A percentile compares a stretch with the other conserved stretches of the same genome.
Evolutionary conservation across 2,113 vertebrate genomes (phyloP).

Genomic region (Nycticorax nycticorax): DNA sequence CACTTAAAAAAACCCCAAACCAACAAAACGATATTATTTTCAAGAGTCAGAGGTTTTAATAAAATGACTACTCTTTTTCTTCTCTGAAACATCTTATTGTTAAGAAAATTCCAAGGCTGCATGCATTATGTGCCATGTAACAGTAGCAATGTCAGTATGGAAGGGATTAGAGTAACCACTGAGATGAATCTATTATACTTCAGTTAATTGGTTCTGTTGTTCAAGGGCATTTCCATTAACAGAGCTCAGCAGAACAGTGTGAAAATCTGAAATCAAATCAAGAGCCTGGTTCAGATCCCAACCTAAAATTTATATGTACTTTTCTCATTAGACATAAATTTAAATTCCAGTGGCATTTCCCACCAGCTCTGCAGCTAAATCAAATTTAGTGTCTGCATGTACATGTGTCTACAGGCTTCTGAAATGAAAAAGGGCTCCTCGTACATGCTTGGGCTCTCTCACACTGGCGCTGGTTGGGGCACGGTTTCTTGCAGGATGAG

Average conservation of each 20-base stretch:
- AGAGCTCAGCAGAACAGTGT: neutral
- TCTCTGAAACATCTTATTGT: neutral
- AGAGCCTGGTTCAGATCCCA: neutral
- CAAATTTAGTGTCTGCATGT: neutral
- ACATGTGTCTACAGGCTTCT: neutral
- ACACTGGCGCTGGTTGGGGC: fast-evolving
- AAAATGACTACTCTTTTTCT: neutral
- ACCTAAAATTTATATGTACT: neutral
- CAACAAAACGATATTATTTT: neutral
- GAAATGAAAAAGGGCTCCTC: neutral
- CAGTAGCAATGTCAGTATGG: neutral
- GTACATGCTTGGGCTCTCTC: fast-evolving
- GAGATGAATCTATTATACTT: neutral
- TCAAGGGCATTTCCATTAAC: neutral
- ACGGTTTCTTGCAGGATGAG: neutral
- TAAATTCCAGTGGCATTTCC: neutral
- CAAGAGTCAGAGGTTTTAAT: neutral
- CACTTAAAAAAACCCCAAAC: neutral
- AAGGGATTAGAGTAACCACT: neutral
- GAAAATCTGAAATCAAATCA: constrained; percentile 22
- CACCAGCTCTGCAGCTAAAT: neutral
- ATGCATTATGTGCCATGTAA: fast-evolving
- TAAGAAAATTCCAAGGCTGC: neutral
- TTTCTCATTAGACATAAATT: neutral
- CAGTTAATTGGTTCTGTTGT: neutral